Percentiles rank a stretch among this genome's conserved stretches.
phyloP scores from a whole-genome alignment of 2,113 vertebrate genomes.

The Bubo scandiacus region DNA sequence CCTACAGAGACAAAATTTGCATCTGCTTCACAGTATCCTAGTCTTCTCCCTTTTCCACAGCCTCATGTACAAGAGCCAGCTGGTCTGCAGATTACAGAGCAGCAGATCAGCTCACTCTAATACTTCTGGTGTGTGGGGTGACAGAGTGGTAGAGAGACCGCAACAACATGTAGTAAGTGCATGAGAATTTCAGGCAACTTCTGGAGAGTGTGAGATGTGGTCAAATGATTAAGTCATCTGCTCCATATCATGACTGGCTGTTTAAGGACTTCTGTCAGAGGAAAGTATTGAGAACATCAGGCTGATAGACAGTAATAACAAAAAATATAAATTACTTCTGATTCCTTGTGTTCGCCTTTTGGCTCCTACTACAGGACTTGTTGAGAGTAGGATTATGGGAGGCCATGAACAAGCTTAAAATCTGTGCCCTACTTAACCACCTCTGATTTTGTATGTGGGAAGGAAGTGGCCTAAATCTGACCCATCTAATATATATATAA shows the following conservation, averaged over 20 bases:
- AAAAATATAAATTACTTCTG: background rate
- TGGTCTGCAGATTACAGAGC: background rate
- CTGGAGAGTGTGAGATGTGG: background rate
- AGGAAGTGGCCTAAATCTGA: conserved; percentile 66
- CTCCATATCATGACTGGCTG: background rate
- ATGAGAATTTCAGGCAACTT: background rate
- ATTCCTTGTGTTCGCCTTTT: background rate
- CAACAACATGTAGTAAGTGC: background rate
- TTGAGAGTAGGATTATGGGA: conserved; percentile 13
- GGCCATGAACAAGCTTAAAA: conserved; percentile 22
- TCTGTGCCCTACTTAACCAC: background rate
- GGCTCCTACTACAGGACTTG: background rate
- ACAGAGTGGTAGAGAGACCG: background rate
- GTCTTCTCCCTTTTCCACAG: background rate
- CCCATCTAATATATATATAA: conserved; percentile 50
- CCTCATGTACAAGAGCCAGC: background rate
- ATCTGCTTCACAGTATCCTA: background rate
- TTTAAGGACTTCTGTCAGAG: conserved; percentile 6
- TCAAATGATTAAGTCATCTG: conserved; percentile 31
- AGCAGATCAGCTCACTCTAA: background rate
- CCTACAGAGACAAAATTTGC: background rate
- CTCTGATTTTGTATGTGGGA: conserved; percentile 46
- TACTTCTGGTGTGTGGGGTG: background rate
- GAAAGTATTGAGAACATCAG: background rate
- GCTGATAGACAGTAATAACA: background rate